Conservation (phyloP, 2,113 vertebrate species). For the Carassius carassius region DNA sequence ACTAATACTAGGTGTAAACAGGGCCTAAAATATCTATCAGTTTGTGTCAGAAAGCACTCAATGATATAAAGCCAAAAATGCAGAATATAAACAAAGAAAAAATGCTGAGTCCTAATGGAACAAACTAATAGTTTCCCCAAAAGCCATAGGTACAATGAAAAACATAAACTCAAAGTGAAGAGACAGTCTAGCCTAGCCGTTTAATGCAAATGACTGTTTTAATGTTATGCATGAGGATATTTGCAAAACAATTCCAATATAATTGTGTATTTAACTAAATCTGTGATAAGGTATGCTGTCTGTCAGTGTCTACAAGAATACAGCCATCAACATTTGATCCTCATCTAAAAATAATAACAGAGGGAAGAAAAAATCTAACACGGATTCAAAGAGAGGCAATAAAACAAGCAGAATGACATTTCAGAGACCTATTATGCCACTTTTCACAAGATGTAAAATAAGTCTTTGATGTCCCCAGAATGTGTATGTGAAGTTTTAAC, state of each 20-base stretch:
- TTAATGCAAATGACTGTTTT: constrained; percentile 63
- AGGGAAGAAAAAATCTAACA: constrained; percentile 1
- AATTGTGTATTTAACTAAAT: constrained; percentile 56
- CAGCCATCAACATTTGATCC: constrained; percentile 14
- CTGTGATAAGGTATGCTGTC: constrained; percentile 46
- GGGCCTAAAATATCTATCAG: background rate
- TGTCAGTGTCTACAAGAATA: background rate
- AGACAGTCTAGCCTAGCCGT: constrained; percentile 9
- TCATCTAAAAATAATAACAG: constrained; percentile 34
- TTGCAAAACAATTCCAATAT: constrained; percentile 52
- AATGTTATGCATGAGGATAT: constrained; percentile 47
- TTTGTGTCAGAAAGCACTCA: background rate
- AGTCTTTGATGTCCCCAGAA: too few relatives aligned
- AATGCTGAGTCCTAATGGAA: constrained; percentile 2
- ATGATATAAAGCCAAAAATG: background rate
- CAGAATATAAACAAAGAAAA: background rate
- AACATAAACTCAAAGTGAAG: too few relatives aligned
- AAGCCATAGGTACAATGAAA: constrained; percentile 6
- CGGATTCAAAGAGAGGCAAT: constrained; percentile 37
- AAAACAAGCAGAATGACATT: constrained; percentile 34
- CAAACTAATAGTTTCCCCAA: constrained; percentile 9
- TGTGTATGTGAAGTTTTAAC: too few relatives aligned
- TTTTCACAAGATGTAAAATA: too few relatives aligned
- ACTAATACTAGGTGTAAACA: background rate
- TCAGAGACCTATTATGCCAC: background rate